These are phyloP conservation scores for Mythimna loreyi DNA, from an alignment of 2,888 invertebrate species.

Conservation along the genomic window DNA sequence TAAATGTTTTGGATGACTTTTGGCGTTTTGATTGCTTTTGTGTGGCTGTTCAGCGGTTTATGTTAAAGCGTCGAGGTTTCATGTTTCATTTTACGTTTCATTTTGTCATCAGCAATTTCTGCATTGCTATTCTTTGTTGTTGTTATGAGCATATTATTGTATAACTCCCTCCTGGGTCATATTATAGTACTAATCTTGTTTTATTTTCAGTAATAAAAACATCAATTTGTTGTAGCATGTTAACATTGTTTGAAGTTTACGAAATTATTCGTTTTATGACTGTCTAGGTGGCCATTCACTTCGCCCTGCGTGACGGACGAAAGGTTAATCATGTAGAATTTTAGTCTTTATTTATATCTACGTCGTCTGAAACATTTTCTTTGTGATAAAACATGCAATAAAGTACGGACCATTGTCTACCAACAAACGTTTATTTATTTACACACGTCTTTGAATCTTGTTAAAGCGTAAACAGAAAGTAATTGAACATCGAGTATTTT, in stretches of 20 bases:
- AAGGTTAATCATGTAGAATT: conserved; percentile 39
- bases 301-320: conserved; percentile 34
- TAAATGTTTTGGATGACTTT: conserved; percentile 47
- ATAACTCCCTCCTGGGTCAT: neutral
- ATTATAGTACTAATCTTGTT: conserved; percentile 15
- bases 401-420: conserved; percentile 15
- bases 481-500: conserved; percentile 52
- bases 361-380: conserved; percentile 18
- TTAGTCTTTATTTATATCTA: conserved; percentile 28
- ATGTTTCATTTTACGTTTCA: conserved; percentile 16
- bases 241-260: conserved; percentile 36
- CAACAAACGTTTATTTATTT: conserved; percentile 33
- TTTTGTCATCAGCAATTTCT: conserved; percentile 16
- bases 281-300: conserved; percentile 43
- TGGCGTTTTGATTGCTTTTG: conserved; percentile 55
- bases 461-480: conserved; percentile 39
- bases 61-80: conserved; percentile 10
- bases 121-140: neutral
- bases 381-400: conserved; percentile 23
- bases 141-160: neutral
- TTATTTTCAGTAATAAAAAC: conserved; percentile 25
- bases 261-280: conserved; percentile 43
- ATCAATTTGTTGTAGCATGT: conserved; percentile 25
- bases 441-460: conserved; percentile 35
- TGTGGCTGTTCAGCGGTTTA: conserved; percentile 30